Conservation (phyloP, 2,888 invertebrate genomes). For the Monopis laevigella region DNA sequence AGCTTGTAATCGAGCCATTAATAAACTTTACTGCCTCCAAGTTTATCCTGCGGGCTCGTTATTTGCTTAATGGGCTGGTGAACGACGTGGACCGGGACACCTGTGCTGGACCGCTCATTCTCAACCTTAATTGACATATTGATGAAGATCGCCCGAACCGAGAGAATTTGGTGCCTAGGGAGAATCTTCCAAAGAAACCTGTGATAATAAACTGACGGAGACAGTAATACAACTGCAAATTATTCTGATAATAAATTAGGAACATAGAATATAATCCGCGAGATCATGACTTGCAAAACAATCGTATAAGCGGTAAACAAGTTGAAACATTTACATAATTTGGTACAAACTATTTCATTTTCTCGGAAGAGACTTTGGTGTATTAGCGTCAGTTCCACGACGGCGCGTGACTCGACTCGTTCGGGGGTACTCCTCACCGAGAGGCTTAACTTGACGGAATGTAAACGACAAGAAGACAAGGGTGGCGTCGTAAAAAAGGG, state of each 20-base stretch:
- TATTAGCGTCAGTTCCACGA: slow-evolving; percentile 4
- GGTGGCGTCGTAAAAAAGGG: slow-evolving; percentile 43
- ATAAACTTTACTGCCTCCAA: slow-evolving; percentile 66
- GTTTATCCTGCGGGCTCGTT: slow-evolving; percentile 63
- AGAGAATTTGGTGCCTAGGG: slow-evolving; percentile 16
- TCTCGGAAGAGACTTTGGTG: slow-evolving; percentile 1
- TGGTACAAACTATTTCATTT: slow-evolving; percentile 1
- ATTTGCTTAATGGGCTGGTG: slow-evolving; percentile 63
- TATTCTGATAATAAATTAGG: too few species aligned
- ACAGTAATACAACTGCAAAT: too few species aligned
- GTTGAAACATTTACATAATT: too few species aligned
- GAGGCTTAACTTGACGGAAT: slow-evolving; percentile 46
- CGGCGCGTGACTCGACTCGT: slow-evolving; percentile 20
- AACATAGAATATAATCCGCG: too few species aligned
- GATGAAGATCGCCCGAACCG: slow-evolving; percentile 33
- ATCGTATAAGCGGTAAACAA: too few species aligned
- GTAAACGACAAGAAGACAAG: slow-evolving; percentile 38
- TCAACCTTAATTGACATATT: slow-evolving; percentile 48
- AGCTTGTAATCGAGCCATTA: slow-evolving; percentile 68
- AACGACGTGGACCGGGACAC: slow-evolving; percentile 46
- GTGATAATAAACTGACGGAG: too few species aligned
- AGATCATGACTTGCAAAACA: too few species aligned
- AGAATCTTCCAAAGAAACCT: too few species aligned
- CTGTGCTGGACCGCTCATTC: slow-evolving; percentile 42
- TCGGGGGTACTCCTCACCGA: slow-evolving; percentile 32